Percentiles rank a stretch among this genome's conserved stretches.
These are phyloP conservation scores for Cosmopolites sordidus DNA, from an alignment of 2,888 invertebrate species.

Conservation along the genomic window DNA sequence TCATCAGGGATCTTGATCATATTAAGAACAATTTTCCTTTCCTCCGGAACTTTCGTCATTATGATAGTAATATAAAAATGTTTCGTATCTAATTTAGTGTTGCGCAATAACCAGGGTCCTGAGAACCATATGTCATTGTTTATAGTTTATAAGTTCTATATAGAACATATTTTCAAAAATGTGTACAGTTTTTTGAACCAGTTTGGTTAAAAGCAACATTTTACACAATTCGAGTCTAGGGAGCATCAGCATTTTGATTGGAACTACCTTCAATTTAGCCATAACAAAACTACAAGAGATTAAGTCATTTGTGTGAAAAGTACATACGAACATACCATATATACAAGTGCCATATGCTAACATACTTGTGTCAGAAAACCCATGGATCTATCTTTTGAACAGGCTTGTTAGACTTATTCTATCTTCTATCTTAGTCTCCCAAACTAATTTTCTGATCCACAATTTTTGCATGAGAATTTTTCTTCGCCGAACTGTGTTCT, in stretches of 20 bases:
- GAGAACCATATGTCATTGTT: too few species aligned
- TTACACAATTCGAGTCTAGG: conserved; percentile 16
- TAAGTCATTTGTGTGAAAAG: conserved; percentile 1
- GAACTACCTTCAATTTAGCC: conserved; percentile 16
- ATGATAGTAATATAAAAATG: too few species aligned
- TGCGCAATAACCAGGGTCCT: too few species aligned
- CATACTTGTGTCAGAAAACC: conserved; percentile 8
- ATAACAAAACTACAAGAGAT: conserved; percentile 5
- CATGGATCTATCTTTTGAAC: conserved; percentile 8
- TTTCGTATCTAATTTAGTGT: too few species aligned
- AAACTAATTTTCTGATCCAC: too few species aligned
- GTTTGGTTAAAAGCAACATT: conserved; percentile 4
- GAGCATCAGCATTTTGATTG: conserved; percentile 10
- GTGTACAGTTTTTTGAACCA: conserved; percentile 8
- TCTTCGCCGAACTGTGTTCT: too few species aligned
- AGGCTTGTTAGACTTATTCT: too few species aligned
- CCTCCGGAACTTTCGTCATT: too few species aligned
- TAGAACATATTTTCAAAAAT: not conserved
- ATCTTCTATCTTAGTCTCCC: not conserved
- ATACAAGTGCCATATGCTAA: conserved; percentile 13
- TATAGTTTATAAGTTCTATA: not conserved
- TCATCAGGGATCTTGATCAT: too few species aligned
- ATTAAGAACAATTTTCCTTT: too few species aligned
- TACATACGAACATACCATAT: too few species aligned
- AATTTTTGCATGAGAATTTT: not conserved